phyloP scores from a whole-genome alignment of 2,888 invertebrate genomes.

The Cantharis rufa region DNA sequence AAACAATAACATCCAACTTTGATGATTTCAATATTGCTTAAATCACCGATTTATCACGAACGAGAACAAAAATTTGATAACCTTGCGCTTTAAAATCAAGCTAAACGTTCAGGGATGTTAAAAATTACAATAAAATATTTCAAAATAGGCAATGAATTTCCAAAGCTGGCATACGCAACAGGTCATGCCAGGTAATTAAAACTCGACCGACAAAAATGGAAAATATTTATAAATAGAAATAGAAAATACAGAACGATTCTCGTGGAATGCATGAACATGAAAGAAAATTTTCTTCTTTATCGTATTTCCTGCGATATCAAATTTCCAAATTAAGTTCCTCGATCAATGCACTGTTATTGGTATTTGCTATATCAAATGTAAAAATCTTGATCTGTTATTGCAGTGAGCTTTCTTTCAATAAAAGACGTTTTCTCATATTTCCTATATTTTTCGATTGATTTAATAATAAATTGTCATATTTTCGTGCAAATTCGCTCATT shows the following conservation, averaged over 20 bases:
- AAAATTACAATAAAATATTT: not conserved
- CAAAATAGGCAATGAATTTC: too few species aligned
- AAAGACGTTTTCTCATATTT: not conserved
- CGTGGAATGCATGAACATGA: not conserved
- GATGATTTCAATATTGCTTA: not conserved
- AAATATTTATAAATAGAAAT: not conserved
- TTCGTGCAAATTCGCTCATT: too few species aligned
- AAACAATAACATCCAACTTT: not conserved
- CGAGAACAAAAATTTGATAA: not conserved
- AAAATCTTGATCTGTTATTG: not conserved
- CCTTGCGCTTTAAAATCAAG: not conserved
- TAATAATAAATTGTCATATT: too few species aligned
- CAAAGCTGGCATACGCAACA: too few species aligned
- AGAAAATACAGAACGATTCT: not conserved
- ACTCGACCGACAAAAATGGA: not conserved
- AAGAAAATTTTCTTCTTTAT: not conserved
- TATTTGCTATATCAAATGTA: not conserved
- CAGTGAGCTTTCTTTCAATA: not conserved
- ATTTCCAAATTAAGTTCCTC: not conserved
- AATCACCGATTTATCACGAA: not conserved
- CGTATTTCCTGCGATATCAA: not conserved
- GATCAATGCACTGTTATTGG: not conserved
- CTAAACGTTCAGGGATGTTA: not conserved
- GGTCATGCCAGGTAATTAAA: not conserved
- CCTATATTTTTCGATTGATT: not conserved